Base-by-base conservation (phyloP, 2,888 invertebrate genomes). In the Desoria tigrina region DNA sequence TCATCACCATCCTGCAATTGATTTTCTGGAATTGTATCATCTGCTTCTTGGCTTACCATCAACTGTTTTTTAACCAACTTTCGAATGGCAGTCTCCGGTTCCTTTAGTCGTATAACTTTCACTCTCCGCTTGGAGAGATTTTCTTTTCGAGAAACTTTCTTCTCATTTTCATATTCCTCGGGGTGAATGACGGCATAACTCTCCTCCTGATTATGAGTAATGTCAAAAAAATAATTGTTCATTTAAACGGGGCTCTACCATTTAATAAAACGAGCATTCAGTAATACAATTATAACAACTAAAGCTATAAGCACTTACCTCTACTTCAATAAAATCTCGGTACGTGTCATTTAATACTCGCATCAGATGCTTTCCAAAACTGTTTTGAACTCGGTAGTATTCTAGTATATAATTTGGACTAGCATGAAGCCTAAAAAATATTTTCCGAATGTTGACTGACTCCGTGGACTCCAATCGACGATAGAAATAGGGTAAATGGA, bases 401-500 rank as follows among this genome's bases (percentile, higher is more conserved):
- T 70, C 67, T 11, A 51, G 59, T 6, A 54, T 18, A 23, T 65
- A 51, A n/a, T 42, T 54, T 16, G 68, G 68, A 21, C 54, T 60
- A 18, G 16, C 27, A n/a, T 26, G 23, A 4, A 71, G 23, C 26
- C 56, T 56, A 1, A 62, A 23, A 39, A 71, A 65, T 21, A 69
- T 42, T 39, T 55, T 61, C 9, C 68, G 28, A 2, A 62, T 56
- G 51, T 66, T 66, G 6, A 56, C 28, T 14, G 42, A 42, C n/a
- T 49, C 14, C 2, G 56, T 18, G 0, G 69, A 63, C 45, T 71
- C 69, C 14, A 68, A 24, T 21, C 59, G 53, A n/a, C 27, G 59
- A 61, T 83, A 87, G 78, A 89, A 91, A 56, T 86, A 81, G 1
- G 84, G 82, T 58, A 89, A 78, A 74, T 86, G 87, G n/a, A 88